Evolutionary conservation across 2,888 invertebrate genomes (phyloP), one percentile per base, ranked within the genome.

Genomic region (Drosophila picticornis): DNA sequence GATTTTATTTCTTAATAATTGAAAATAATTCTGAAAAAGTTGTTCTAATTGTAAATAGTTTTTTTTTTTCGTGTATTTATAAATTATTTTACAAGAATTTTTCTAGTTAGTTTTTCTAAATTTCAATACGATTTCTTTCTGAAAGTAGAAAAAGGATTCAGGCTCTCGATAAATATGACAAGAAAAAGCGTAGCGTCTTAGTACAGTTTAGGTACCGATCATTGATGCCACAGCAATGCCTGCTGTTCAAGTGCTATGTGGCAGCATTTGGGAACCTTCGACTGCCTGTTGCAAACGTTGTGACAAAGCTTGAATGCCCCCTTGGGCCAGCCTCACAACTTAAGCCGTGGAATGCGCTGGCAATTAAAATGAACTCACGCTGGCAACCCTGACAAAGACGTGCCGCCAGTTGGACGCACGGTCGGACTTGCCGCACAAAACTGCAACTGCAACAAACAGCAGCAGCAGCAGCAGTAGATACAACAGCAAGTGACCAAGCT

Each of bases 361-460:
- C 87, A 88, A 87, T 87, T 87, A 88, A 87, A 87, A 86, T 86
- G 86, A 87, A 87, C 88, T 88, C 87, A 86, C 81, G 88, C 87
- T 87, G 84, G 83, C 84, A 84, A 84, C 84, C 84, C 84, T 84
- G 84, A 84, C 78, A 84, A 84, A 80, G 83, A 82, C 80, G 77
- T 77, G 81, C 77, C 80, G 80, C 75, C 80, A 63, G 46, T 38
- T 63, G 72, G 75, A 78, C 67, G 65, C 57, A 64, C 59, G n/a
- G 58, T 60, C 53, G 29, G 62, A 72, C 72, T 51, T 34, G n/a
- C 19, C 67, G 70, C 76, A 48, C 53, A n/a, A n/a, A 55, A 62
- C 72, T 61, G 81, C 71, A 69, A 76, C 59, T 81, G 75, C 81
- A 84, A 81, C 81, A 27, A 46, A 16, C 16, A 25, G 25, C 46